Evolutionary conservation across 2,113 vertebrate species (phyloP).

Genomic region (Leucosticte australis): DNA sequence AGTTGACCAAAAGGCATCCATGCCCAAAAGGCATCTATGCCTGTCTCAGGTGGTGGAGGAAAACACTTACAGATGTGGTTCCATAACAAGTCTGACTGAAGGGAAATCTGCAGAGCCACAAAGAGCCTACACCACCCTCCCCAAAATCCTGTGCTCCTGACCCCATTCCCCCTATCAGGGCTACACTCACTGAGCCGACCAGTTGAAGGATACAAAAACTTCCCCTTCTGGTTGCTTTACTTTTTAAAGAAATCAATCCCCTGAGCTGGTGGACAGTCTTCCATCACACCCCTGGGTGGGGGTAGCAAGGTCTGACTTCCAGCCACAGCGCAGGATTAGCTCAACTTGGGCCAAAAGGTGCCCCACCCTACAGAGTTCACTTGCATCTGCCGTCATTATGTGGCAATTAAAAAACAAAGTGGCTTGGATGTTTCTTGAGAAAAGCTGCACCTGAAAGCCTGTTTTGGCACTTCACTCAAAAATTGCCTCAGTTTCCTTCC

Average conservation of each 20-base stretch:
- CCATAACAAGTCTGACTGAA: not conserved
- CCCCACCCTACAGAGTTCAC: not conserved
- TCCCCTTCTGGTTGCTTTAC: not conserved
- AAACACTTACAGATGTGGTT: not conserved
- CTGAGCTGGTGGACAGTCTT: not conserved
- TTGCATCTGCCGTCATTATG: not conserved
- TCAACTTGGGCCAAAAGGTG: not conserved
- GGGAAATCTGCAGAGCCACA: not conserved
- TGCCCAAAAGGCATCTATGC: accelerated
- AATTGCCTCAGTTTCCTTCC: not conserved
- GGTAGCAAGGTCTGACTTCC: not conserved
- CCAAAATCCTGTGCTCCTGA: not conserved
- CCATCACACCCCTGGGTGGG: accelerated
- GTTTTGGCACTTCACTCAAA: not conserved
- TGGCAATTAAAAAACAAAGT: not conserved
- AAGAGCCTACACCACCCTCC: not conserved
- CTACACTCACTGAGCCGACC: accelerated
- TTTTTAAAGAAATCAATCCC: not conserved
- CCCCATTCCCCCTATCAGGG: not conserved
- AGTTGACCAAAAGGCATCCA: not conserved
- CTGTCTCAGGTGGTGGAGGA: not conserved
- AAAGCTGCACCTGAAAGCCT: not conserved
- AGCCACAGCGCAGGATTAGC: not conserved
- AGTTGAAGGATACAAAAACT: accelerated
- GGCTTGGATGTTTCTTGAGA: not conserved